These are phyloP conservation scores for Akabosia matsudoensis DNA, from an alignment of 1,140 invertebrate genomes.

Conservation along the genomic window DNA sequence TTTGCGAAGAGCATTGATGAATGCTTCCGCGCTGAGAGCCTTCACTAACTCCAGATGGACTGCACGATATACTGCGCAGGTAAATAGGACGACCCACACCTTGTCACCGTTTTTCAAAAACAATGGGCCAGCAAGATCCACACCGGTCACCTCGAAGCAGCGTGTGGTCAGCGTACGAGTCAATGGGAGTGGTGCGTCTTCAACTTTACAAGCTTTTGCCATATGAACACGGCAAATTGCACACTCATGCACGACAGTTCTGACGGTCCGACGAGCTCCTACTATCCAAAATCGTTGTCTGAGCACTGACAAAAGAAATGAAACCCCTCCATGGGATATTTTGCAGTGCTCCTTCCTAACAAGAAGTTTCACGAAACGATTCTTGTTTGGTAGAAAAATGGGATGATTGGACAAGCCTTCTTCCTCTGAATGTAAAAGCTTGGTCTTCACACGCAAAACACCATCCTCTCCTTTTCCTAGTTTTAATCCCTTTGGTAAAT, in stretches of 20 bases:
- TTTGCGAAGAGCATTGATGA: conserved; percentile 42
- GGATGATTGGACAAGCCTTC: neutral
- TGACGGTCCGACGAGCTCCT: neutral
- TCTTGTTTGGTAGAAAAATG: conserved; percentile 10
- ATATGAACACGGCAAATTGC: conserved; percentile 30
- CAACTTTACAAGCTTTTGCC: conserved; percentile 20
- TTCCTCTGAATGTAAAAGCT: neutral
- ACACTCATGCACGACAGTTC: conserved; percentile 27
- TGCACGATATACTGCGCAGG: conserved; percentile 47
- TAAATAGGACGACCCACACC: conserved; percentile 49
- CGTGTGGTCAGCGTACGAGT: conserved; percentile 29
- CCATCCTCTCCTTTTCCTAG: conserved; percentile 7
- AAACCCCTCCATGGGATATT: neutral
- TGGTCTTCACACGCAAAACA: conserved; percentile 13
- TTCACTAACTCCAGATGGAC: conserved; percentile 47
- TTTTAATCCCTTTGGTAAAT: neutral
- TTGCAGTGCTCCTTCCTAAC: conserved; percentile 12
- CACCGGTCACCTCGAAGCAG: conserved; percentile 37
- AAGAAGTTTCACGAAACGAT: neutral
- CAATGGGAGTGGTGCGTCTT: conserved; percentile 37
- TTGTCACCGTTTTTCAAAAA: conserved; percentile 39
- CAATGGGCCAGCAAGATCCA: conserved; percentile 48
- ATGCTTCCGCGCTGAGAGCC: conserved; percentile 42
- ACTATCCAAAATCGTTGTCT: conserved; percentile 37
- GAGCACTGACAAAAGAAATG: neutral